These are phyloP conservation scores for Ferrisia virgata DNA, from an alignment of 2,888 invertebrate genomes.

Conservation along the genomic window DNA sequence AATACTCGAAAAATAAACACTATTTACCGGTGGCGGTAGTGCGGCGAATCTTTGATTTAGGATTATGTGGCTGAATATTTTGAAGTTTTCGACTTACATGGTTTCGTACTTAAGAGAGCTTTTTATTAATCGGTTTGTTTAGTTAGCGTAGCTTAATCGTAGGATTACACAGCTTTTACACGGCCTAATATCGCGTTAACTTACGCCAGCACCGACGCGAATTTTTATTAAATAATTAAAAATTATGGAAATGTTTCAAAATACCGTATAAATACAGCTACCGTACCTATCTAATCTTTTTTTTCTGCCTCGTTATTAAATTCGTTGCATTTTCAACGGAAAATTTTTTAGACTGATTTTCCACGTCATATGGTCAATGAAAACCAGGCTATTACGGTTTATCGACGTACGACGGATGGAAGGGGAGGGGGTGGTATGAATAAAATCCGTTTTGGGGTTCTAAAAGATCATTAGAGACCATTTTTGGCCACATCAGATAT, in stretches of 20 bases:
- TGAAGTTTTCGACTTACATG: constrained; percentile 14
- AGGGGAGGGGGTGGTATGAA: no score
- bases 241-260: background rate
- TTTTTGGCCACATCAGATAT: no score
- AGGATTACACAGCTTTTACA: background rate
- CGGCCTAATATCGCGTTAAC: background rate
- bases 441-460: no score
- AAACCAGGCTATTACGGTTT: no score
- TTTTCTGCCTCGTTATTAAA: no score
- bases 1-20: background rate
- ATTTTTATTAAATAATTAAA: constrained; percentile 4
- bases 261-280: background rate
- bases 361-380: no score
- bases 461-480: no score
- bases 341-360: no score
- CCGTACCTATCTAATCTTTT: no score
- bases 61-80: constrained; percentile 4
- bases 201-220: background rate
- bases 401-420: no score
- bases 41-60: background rate
- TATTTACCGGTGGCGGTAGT: no score
- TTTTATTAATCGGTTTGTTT: constrained; percentile 8
- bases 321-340: no score
- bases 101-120: background rate
- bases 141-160: background rate